Conservation (phyloP, 2,113 vertebrate genomes). For the Pituophis catenifer region DNA sequence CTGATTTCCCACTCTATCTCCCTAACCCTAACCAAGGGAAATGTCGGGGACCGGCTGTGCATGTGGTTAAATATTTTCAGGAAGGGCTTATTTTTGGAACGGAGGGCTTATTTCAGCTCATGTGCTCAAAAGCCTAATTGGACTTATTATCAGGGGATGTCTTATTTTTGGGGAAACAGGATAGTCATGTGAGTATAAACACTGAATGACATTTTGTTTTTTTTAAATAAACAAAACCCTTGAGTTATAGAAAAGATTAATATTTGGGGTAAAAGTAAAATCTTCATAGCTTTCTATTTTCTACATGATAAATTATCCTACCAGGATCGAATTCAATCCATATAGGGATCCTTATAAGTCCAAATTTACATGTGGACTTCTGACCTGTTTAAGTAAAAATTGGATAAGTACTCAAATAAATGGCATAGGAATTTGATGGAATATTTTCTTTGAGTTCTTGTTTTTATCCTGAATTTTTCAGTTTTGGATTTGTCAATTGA, state of each 20-base stretch:
- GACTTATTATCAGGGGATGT: too few relatives aligned
- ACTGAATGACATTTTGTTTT: neutral
- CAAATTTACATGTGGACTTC: neutral
- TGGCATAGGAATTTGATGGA: neutral
- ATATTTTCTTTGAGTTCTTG: neutral
- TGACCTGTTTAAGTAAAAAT: neutral
- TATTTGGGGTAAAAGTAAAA: neutral
- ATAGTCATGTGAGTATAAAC: neutral
- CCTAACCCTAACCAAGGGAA: too few relatives aligned
- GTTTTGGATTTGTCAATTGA: neutral
- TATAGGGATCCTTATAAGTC: neutral
- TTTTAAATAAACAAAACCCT: neutral
- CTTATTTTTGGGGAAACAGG: too few relatives aligned
- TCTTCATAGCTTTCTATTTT: neutral
- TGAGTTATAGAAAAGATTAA: neutral
- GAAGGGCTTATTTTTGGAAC: too few relatives aligned
- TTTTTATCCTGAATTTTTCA: neutral
- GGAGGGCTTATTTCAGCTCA: too few relatives aligned
- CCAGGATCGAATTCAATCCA: neutral
- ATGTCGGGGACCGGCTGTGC: too few relatives aligned
- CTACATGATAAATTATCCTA: neutral
- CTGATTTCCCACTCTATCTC: too few relatives aligned
- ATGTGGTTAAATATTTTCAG: too few relatives aligned
- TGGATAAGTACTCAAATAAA: neutral
- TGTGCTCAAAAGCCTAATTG: too few relatives aligned